Evolutionary conservation across 2,888 invertebrate species (phyloP).

Genomic region (Galerucella nymphaeae): DNA sequence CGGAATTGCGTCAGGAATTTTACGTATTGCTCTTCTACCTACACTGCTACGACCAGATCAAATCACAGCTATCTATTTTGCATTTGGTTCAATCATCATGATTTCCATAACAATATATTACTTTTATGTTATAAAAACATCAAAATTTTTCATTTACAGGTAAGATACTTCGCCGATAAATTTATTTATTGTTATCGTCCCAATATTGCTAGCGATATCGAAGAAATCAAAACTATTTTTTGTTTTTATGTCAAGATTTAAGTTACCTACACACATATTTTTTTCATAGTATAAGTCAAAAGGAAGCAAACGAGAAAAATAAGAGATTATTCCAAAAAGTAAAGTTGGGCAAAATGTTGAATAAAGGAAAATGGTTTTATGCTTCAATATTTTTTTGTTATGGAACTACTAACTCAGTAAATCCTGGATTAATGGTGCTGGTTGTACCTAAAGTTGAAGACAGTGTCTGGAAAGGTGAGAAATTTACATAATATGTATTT

Average conservation of each 20-base stretch:
- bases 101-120: constrained; percentile 45
- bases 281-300: neutral
- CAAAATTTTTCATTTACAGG: constrained; percentile 50
- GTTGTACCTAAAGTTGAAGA: constrained; percentile 44
- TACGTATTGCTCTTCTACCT: constrained; percentile 45
- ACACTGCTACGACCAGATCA: constrained; percentile 25
- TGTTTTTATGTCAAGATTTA: neutral
- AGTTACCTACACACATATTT: neutral
- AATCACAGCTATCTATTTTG: constrained; percentile 36
- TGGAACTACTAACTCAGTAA: constrained; percentile 49
- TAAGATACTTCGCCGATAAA: constrained; percentile 31
- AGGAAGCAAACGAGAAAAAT: neutral
- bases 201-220: too few relatives aligned
- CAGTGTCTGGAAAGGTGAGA: constrained; percentile 49
- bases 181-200: too few relatives aligned
- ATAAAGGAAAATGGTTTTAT: constrained; percentile 44
- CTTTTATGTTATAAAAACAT: constrained; percentile 42
- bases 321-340: constrained; percentile 1
- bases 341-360: constrained; percentile 27
- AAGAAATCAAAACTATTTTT: neutral
- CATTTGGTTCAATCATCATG: constrained; percentile 43
- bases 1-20: constrained; percentile 49
- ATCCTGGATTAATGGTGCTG: constrained; percentile 50
- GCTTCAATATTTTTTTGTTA: constrained; percentile 47
- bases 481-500: neutral